Evolutionary conservation across 2,797 vertebrate species (phyloP), one percentile per base, ranked within the genome.

Genomic region (Anabacerthia variegaticeps): DNA sequence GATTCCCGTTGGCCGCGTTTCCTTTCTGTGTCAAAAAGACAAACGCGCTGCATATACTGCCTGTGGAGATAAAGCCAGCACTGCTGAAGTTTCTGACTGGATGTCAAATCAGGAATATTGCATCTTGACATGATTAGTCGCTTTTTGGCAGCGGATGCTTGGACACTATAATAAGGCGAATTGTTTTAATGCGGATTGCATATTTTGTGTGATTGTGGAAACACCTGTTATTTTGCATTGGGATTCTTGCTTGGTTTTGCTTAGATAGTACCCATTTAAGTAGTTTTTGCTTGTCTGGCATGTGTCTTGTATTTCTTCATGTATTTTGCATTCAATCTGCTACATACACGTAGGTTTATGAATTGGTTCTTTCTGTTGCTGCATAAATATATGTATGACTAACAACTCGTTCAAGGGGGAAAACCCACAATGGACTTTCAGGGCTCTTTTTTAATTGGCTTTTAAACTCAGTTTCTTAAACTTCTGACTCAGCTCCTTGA

Each of bases 121-220:
- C 97, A 98, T 97, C 96, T 95, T 86, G 94, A 96, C 89, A 86
- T 49, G 85, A 78, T 93, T 92, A 81, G 79, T 97, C 2, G 89
- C 91, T 96, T 89, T 95, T 95, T 97, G 97, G 97, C 96, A 98
- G 97, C 88, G 27, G 97, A 92, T 97, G 95, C 97, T 97, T 97
- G 96, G 98, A 97, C 95, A 97, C 97, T 98, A 97, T 98, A 98
- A 98, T 98, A 98, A 98, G 98, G 98, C 98, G 95, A 97, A 97
- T 89, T 78, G 22, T 94, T 94, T 76, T 62, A 83, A 89, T 94
- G 97, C 96, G 92, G 68, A 76, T 88, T 92, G 94, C 92, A 89
- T 93, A 93, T 95, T 95, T 96, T 97, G 93, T 98, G 97, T 97
- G 98, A 97, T 97, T 98, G 98, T 97, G 96, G 95, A 97, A 96